Percentiles rank a stretch among this genome's conserved stretches.
These are phyloP conservation scores for Tangara arthus DNA, from an alignment of 2,797 vertebrate genomes.

Conservation along the genomic window DNA sequence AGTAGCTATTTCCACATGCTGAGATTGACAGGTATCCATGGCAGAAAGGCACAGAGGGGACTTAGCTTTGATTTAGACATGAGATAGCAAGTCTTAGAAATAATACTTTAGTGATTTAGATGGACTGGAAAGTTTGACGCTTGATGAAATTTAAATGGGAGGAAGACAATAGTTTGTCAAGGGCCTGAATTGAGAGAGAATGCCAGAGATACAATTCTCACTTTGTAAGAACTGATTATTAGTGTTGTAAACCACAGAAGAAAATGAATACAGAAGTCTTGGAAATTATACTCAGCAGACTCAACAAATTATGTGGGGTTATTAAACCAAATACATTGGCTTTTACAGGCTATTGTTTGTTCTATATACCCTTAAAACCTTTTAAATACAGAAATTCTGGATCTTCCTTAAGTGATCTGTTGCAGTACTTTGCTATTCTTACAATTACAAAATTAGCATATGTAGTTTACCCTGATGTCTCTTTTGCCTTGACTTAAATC, in stretches of 20 bases:
- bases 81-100: background rate
- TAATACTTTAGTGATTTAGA: background rate
- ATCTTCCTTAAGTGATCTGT: background rate
- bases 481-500: background rate
- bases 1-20: background rate
- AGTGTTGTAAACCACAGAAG: background rate
- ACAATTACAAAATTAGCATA: background rate
- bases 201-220: background rate
- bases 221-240: background rate
- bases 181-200: background rate
- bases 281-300: background rate
- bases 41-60: background rate
- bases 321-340: background rate
- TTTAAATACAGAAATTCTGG: background rate
- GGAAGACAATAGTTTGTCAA: background rate
- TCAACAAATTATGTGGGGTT: background rate
- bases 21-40: background rate
- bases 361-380: background rate
- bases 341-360: background rate
- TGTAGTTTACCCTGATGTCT: background rate
- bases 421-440: background rate
- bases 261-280: background rate
- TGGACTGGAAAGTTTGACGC: background rate
- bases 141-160: background rate
- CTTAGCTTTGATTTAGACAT: background rate